Evolutionary conservation across 2,797 vertebrate species (phyloP), one percentile per base, ranked within the genome.

Genomic region (Protosalanx chinensis): DNA sequence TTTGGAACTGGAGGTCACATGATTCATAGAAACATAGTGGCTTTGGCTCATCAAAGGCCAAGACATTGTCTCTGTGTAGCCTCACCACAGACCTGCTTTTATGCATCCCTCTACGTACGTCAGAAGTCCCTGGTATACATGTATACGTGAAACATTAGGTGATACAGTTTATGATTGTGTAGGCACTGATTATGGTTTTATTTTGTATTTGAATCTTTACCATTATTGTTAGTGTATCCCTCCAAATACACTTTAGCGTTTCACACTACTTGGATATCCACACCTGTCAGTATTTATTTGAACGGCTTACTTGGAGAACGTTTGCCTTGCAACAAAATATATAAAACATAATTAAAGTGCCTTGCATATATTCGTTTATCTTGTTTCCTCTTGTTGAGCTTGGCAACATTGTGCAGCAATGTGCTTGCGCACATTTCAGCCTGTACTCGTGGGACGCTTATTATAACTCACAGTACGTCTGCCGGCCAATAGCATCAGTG

Each of bases 401-500:
- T 29, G 60, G 6, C 49, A 56, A 51, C 49, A 7, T 16, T 7
- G 5, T 15, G 6, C 13, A n/a, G 8, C 18, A 13, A 8, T 10
- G 63, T n/a, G 20, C 49, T 41, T 53, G 23, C 18, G 5, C 51
- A 66, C 61, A n/a, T 41, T 23, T 18, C 8, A 57, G 23, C 16
- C 30, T 57, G 4, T 67, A 35, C 56, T 66, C 58, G 56, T 46
- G 67, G 15, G 20, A 71, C 27, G 41, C 27, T 8, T 27, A n/a
- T 58, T 63, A 18, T 37, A 10, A 67, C 32, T 32, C 13, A 27
- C 30, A 59, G 12, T 69, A 74, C 65, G 74, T 79, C 51, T 72
- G 64, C 73, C 18, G 68, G 41, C 59, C 13, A 10, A 73, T 18
- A 68, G 57, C 74, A 74, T 72, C n/a, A 68, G 41, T 76, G 63